A percentile compares a stretch with the other conserved stretches of the same genome.
phyloP scores from a whole-genome alignment of 2,797 vertebrate genomes.

The Pteronotus mesoamericanus region DNA sequence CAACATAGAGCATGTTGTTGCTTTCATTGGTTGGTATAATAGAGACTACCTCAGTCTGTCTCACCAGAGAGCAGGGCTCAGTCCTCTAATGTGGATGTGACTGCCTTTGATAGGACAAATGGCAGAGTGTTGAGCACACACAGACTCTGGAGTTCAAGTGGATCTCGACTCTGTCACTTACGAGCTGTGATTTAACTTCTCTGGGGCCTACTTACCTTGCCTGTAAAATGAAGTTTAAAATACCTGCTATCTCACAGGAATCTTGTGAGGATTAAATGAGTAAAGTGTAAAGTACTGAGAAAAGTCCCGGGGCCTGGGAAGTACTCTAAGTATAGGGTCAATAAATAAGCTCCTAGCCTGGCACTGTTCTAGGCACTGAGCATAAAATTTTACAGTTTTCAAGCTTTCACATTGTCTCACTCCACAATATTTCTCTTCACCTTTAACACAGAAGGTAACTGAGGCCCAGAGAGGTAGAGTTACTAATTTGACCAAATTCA shows the following conservation, averaged over 20 bases:
- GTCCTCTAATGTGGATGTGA: not conserved
- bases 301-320: not conserved
- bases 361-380: not conserved
- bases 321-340: not conserved
- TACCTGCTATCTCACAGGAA: not conserved
- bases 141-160: not conserved
- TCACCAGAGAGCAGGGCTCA: not conserved
- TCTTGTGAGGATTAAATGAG: not conserved
- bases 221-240: not conserved
- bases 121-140: not conserved
- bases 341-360: not conserved
- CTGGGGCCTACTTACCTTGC: no score
- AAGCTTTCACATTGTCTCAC: not conserved
- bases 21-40: not conserved
- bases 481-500: not conserved
- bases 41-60: not conserved
- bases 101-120: not conserved
- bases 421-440: not conserved
- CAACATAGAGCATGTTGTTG: not conserved
- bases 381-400: not conserved
- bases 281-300: not conserved
- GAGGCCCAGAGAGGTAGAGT: not conserved
- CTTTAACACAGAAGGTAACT: not conserved
- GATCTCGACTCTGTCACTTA: not conserved
- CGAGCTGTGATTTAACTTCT: not conserved